Conservation (phyloP, 1,140 invertebrate genomes). For the Drosophila eugracilis region DNA sequence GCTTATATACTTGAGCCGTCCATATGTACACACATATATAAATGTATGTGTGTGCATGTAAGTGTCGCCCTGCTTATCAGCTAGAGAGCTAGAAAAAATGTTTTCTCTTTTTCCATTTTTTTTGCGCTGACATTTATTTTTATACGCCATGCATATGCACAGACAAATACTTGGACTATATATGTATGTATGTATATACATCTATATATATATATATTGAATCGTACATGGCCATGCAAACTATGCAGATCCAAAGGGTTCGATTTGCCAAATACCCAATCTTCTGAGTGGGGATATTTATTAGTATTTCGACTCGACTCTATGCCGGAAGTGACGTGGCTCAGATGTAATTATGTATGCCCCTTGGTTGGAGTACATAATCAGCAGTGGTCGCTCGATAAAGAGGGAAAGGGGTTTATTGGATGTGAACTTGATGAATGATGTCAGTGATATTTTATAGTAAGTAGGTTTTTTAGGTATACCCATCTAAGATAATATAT, state of each 20-base stretch:
- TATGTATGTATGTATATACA: too few species aligned
- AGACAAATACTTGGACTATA: constrained; percentile 35
- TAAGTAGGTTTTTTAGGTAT: neutral
- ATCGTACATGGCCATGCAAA: constrained; percentile 5
- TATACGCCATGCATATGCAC: constrained; percentile 60
- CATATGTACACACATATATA: neutral
- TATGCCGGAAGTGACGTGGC: constrained; percentile 30
- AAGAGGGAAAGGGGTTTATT: constrained; percentile 14
- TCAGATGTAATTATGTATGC: constrained; percentile 28
- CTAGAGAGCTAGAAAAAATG: constrained; percentile 74
- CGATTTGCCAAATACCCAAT: constrained; percentile 13
- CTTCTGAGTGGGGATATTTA: constrained; percentile 6
- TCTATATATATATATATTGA: neutral
- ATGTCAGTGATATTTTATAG: too few species aligned
- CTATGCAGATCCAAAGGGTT: constrained; percentile 26
- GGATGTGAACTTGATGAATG: neutral
- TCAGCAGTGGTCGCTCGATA: constrained; percentile 12
- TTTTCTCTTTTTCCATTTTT: constrained; percentile 71
- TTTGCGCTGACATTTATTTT: constrained; percentile 70
- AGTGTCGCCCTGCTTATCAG: constrained; percentile 69
- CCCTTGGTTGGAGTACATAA: constrained; percentile 21
- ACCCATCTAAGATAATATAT: too few species aligned
- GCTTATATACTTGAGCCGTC: constrained; percentile 24
- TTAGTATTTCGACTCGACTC: neutral
- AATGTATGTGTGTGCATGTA: constrained; percentile 36